Conservation (phyloP, 2,797 vertebrate genomes). For the Benthosema pterotum region DNA sequence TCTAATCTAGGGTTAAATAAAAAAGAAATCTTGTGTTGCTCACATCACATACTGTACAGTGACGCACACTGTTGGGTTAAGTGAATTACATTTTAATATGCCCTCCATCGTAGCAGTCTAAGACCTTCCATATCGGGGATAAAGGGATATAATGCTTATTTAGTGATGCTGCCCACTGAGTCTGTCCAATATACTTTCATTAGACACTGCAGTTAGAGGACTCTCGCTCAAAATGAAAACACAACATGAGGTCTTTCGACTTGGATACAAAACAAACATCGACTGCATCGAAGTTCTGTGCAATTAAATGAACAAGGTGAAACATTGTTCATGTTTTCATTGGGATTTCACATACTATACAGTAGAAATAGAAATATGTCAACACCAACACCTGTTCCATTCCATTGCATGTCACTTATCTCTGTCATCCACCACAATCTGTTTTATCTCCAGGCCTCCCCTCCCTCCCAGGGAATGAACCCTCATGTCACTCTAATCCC, state of each 20-base stretch:
- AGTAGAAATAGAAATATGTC: constrained; percentile 15
- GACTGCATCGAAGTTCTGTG: constrained; percentile 9
- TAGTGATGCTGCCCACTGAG: constrained; percentile 5
- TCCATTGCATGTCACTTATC: too few species aligned
- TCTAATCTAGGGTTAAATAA: too few species aligned
- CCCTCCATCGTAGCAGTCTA: constrained; percentile 4
- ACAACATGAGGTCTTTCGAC: constrained; percentile 24
- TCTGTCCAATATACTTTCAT: constrained; percentile 36
- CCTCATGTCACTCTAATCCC: constrained; percentile 60
- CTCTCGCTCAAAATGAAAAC: constrained; percentile 50
- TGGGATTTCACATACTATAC: constrained; percentile 1
- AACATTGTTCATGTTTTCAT: constrained; percentile 18
- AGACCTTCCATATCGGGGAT: constrained; percentile 30
- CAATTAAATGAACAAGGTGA: constrained; percentile 19
- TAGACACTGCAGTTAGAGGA: constrained; percentile 36
- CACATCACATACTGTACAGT: too few species aligned
- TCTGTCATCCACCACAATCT: too few species aligned
- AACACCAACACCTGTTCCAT: too few species aligned
- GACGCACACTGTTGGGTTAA: not conserved
- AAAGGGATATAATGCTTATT: constrained; percentile 22
- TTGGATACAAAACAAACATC: constrained; percentile 24
- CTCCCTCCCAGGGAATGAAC: constrained; percentile 15
- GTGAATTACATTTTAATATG: constrained; percentile 3
- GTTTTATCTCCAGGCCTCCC: too few species aligned
- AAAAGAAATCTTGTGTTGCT: constrained; percentile 23